Percentiles rank a stretch among this genome's conserved stretches.
These are phyloP conservation scores for Eumaeus atala DNA, from an alignment of 1,140 invertebrate species.

Conservation along the genomic window DNA sequence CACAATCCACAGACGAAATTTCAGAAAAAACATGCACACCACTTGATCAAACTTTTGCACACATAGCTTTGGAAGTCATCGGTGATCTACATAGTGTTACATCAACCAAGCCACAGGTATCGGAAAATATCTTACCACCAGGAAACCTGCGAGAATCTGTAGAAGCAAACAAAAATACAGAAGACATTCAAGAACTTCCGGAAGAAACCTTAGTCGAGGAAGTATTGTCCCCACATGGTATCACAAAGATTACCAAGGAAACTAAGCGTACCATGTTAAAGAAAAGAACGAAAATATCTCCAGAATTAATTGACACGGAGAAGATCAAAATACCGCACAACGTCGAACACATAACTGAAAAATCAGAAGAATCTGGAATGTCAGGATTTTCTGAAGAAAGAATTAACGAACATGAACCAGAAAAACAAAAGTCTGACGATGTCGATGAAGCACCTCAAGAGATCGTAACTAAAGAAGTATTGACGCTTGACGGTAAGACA, in stretches of 20 bases:
- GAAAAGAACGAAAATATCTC: slow-evolving; percentile 57
- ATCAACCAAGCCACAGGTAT: neutral
- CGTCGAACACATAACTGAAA: too few relatives aligned
- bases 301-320: slow-evolving; percentile 36
- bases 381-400: slow-evolving; percentile 31
- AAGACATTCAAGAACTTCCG: slow-evolving; percentile 7
- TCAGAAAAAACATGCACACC: slow-evolving; percentile 2
- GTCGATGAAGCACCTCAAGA: slow-evolving; percentile 20
- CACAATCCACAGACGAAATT: neutral
- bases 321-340: too few relatives aligned
- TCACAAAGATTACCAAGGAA: slow-evolving; percentile 44
- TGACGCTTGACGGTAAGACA: slow-evolving; percentile 1
- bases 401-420: neutral
- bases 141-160: too few relatives aligned
- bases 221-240: slow-evolving; percentile 26
- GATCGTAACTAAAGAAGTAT: slow-evolving; percentile 21
- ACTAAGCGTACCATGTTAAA: slow-evolving; percentile 58
- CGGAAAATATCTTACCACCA: neutral
- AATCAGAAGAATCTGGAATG: too few relatives aligned
- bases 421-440: neutral
- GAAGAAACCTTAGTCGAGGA: slow-evolving; percentile 5
- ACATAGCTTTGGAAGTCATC: neutral
- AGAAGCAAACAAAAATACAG: neutral
- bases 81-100: neutral
- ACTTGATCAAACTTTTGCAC: neutral